Conservation (phyloP, 37 sponge, comb jelly and placozoan genomes). For the Ianthella basta region DNA sequence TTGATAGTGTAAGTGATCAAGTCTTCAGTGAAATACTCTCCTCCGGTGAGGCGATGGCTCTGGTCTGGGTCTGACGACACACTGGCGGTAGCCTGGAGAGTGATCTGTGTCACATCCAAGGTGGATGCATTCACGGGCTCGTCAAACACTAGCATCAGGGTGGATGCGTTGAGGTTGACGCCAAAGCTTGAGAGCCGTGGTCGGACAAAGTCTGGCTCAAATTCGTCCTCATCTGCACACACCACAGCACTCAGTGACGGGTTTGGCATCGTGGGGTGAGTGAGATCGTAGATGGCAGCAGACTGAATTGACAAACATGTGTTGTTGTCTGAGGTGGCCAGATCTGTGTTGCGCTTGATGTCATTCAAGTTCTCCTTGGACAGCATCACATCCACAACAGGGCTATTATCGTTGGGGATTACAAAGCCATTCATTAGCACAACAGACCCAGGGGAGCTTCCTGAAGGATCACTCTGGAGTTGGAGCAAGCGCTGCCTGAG, state of each 20-base stretch:
- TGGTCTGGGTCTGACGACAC: slow-evolving; percentile 22
- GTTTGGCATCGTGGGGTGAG: neutral
- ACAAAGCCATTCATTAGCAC: slow-evolving; percentile 37
- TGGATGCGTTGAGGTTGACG: slow-evolving; percentile 63
- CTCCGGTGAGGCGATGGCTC: slow-evolving; percentile 74
- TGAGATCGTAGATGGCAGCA: slow-evolving; percentile 47
- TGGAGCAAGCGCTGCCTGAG: slow-evolving; percentile 28
- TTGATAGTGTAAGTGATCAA: slow-evolving; percentile 54
- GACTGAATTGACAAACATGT: slow-evolving; percentile 62
- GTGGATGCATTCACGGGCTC: slow-evolving; percentile 82
- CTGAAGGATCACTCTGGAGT: slow-evolving; percentile 45
- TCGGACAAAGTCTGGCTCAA: slow-evolving; percentile 51
- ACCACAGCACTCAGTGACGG: neutral
- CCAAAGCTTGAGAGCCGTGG: slow-evolving; percentile 65
- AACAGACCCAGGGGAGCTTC: neutral
- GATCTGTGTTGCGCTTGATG: slow-evolving; percentile 58
- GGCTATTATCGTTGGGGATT: slow-evolving; percentile 39
- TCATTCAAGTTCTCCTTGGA: slow-evolving; percentile 51
- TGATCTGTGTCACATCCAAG: slow-evolving; percentile 64
- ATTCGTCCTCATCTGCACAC: slow-evolving; percentile 33
- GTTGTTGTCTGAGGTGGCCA: slow-evolving; percentile 69
- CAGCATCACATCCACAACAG: slow-evolving; percentile 57
- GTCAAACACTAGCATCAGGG: slow-evolving; percentile 73
- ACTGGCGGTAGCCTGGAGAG: slow-evolving; percentile 44
- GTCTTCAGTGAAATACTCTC: slow-evolving; percentile 48